Base-by-base conservation (phyloP, 1,140 invertebrate genomes). In the Apis cerana region DNA sequence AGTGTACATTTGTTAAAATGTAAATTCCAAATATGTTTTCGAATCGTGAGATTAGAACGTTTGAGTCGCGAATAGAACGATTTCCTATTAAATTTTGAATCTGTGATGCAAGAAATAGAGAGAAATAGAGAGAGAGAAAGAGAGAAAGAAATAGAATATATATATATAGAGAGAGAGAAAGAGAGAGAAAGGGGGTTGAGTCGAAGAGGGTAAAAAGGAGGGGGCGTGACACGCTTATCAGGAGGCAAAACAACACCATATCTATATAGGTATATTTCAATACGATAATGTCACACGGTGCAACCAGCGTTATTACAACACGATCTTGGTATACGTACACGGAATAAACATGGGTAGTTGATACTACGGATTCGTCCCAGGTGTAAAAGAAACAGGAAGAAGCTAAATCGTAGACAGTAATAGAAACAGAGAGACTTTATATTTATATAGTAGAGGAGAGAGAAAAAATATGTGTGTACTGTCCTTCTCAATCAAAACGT, bases 221-320 rank as follows among this genome's bases (percentile, higher is more conserved):
- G 54, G 75, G 56, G 9, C 21, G 82, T 83, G 85, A 80, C 82
- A 86, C 76, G 69, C 21, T 86, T 82, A 54, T 85, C 67, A 82
- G 62, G 61, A 87, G 75, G 83, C 80, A 86, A 80, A 77, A 86
- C 77, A 86, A 85, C 72, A 77, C 78, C 54, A 80, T 77, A 70
- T 43, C 33, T 75, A 80, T 68, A 82, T 68, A 58, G n/a, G 56
- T 62, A 75, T 85, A 88, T 84, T 52, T 85, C 43, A 27, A 48
- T 78, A 78, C 21, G 17, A 81, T 81, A 85, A 86, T 86, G 75
- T 85, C 87, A 89, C 87, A 89, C 88, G 83, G 88, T 89, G 88
- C 88, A 86, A 84, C 74, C 85, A 89, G 87, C 83, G 84, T 88
- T 77, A 80, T 87, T 81, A 87, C 75, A 70, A 21, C 87, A 88